Base-by-base conservation (phyloP, 2,888 invertebrate genomes). In the Anaspis maculata region DNA sequence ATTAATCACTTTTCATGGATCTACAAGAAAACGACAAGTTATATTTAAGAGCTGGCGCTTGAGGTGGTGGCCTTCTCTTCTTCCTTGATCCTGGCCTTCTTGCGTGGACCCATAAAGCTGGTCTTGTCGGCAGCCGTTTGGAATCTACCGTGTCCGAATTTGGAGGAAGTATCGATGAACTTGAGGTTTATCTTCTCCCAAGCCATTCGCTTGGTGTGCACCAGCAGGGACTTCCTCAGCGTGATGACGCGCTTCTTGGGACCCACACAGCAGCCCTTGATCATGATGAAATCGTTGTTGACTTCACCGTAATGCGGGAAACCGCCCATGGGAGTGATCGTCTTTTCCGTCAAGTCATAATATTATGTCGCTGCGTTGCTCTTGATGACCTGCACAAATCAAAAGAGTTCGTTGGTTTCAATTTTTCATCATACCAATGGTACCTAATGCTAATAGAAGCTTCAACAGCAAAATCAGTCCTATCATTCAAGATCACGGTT, bases 281-380 rank as follows among this genome's bases (percentile, higher is more conserved):
- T 72, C 97, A 99, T 97, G 48, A 99, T 70, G 62, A 87, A 99
- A 70, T 98, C 98, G 65, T 97, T 92, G 67, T 95, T 95, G 23
- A 99, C 96, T 70, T 95, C 90, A 67, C 98, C 98, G 67, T 99
- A 99, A 64, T 98, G 97, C 42, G 96, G 96, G 77, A 98, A 99
- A 47, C 98, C 98, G 69, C 98, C 98, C 92, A 99, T 92, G 13
- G 98, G 98, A 3, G 96, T 99, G 65, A 98, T 97, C 33, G 87
- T 83, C 69, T 96, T 96, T 59, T 92, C 91, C 21, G 92, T 90
- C 49, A 91, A 71, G 72, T 96, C 96, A n/a, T n/a, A n/a, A 65
- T 92, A 95, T 51, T 95, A 92, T 30, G 98, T 99, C 2, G 89
- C 86, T 28, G 94, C 98, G 67, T 97, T 99, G 72, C 95, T 97